Base-by-base conservation (phyloP, 2,888 invertebrate species). In the Eurois occulta region DNA sequence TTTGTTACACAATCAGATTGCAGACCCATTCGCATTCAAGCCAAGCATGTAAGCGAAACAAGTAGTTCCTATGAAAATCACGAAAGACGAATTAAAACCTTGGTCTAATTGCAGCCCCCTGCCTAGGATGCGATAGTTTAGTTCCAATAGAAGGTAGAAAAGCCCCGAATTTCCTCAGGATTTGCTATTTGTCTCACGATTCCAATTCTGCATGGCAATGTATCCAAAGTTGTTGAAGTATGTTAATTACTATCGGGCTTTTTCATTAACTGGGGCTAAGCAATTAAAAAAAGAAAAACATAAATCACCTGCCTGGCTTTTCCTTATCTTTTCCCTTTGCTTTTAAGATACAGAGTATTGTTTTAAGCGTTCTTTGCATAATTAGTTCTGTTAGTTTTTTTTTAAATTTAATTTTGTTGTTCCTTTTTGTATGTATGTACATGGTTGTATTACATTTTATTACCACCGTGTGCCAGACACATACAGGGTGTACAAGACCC, bases 201-300 rank as follows among this genome's bases (percentile, higher is more conserved):
- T 70, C 62, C 46, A 75, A 78, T 83, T 84, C 66, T 48, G 62
- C 52, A 73, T 77, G 67, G 73, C 68, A 75, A 52, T 70, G 75
- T 83, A 66, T 86, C 72, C 16, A 28, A 72, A 86, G 68, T 77
- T 85, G 71, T 66, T 60, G 52, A 78, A 86, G 32, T 74, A 83
- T 72, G 83, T 76, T 84, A 84, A 86, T 84, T 84, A 79, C 79
- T 58, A 81, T 85, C 46, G 38, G 75, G 38, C 73, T 73, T 72
- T 85, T 86, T 86, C 79, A 84, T 84, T 84, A 82, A 72, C 75
- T 69, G 13, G 68, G 16, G 18, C 41, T 58, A 55, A 62, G 77
- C 18, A 55, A 68, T 79, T 85, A 55, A 55, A 67, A 72, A 81
- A 78, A 76, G 64, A 77, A 83, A 65, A 75, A 52, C 41, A 73